These are phyloP conservation scores for Macrobrachium rosenbergii DNA, from an alignment of 1,140 invertebrate species.

Conservation along the genomic window DNA sequence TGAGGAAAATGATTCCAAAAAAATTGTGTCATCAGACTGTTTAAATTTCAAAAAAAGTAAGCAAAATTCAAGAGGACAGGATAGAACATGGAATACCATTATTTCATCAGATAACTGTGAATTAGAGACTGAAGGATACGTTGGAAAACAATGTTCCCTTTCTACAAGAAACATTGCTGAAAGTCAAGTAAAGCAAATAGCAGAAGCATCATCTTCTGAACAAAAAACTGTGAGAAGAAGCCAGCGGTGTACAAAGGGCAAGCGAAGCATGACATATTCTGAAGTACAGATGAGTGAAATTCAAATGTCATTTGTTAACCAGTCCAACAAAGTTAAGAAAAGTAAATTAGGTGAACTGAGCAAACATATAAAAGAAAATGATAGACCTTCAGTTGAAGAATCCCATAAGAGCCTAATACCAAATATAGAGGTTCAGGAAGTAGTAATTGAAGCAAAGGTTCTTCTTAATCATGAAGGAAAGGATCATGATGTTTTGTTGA, in stretches of 20 bases:
- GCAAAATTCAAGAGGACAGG: no score
- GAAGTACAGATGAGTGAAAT: no score
- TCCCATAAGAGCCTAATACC: neutral
- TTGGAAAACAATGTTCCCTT: no score
- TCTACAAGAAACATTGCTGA: neutral
- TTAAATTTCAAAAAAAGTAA: no score
- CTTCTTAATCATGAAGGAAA: neutral
- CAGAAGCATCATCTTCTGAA: neutral
- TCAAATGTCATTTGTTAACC: neutral
- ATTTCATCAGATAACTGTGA: no score
- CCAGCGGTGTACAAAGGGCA: neutral
- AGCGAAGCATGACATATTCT: no score
- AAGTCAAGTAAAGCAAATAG: neutral
- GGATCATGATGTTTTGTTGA: no score
- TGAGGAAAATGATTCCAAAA: no score
- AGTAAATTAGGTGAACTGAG: neutral
- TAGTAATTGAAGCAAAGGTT: conserved; percentile 15
- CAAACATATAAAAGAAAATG: neutral
- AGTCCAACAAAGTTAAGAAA: neutral
- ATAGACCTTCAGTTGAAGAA: neutral
- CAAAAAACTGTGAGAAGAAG: neutral
- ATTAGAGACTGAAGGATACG: no score
- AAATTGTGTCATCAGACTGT: no score
- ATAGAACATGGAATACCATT: no score
- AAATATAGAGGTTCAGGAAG: conserved; percentile 18